Conservation (phyloP, 2,113 vertebrate species). For the Semicossyphus pulcher region DNA sequence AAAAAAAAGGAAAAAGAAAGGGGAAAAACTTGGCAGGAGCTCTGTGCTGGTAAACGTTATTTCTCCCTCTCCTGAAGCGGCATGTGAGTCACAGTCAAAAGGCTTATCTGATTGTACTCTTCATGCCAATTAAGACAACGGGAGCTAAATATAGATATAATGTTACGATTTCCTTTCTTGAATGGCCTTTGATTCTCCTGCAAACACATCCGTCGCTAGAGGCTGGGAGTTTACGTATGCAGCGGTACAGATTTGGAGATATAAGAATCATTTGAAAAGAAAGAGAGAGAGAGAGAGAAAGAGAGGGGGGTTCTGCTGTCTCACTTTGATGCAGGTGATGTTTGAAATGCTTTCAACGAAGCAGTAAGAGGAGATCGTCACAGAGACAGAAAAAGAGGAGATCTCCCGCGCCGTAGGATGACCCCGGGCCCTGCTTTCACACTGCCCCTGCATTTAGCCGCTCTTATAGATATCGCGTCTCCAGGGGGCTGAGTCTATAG, state of each 20-base stretch:
- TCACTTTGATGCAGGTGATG: constrained; percentile 61
- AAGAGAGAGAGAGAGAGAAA: too few relatives aligned
- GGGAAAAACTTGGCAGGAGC: constrained; percentile 34
- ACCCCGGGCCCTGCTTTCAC: constrained; percentile 62
- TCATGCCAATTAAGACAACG: constrained; percentile 80
- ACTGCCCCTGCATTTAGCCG: constrained; percentile 56
- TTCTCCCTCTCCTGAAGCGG: constrained; percentile 64
- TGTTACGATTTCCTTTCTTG: constrained; percentile 73
- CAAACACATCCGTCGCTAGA: constrained; percentile 38
- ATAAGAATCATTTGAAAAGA: constrained; percentile 50
- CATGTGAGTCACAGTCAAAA: constrained; percentile 64
- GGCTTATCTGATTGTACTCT: constrained; percentile 81
- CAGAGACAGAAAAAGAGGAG: constrained; percentile 33
- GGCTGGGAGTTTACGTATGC: constrained; percentile 53
- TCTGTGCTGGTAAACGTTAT: constrained; percentile 48
- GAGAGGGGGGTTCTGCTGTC: not conserved
- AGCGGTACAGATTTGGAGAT: constrained; percentile 57
- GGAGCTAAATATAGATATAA: constrained; percentile 74
- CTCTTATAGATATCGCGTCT: constrained; percentile 54
- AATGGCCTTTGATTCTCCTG: constrained; percentile 72
- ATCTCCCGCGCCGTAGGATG: constrained; percentile 48
- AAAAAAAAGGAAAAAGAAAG: not conserved
- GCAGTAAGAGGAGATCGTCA: constrained; percentile 4
- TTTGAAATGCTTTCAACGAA: constrained; percentile 68
- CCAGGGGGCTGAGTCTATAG: constrained; percentile 42